Evolutionary conservation across 2,888 invertebrate species (phyloP), one percentile per base, ranked within the genome.

Genomic region (Volucella bombylans): DNA sequence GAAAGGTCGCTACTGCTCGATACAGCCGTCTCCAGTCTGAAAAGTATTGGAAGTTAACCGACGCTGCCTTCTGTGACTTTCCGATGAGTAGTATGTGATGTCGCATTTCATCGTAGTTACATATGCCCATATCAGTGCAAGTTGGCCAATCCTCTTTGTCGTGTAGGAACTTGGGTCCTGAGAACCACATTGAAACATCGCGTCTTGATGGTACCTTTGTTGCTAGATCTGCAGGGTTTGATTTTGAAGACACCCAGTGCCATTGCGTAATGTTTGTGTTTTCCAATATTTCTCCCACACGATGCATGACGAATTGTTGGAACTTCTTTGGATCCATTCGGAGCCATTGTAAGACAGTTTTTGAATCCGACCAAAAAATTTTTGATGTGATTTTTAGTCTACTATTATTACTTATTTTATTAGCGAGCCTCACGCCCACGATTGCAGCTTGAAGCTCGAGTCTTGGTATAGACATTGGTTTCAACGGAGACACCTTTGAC

Each of bases 281-380:
- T 23, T 62, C 72, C 18, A 72, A 39, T 12, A 86, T 86, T 47
- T 88, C 87, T 1, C 85, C 87, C 6, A 88, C 74, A 31, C 88
- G 57, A 55, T 78, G 77, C 8, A 87, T 77, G 18, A 87, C 87
- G 49, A 85, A 88, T 49, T 87, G 86, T 72, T 79, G 79, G 39
- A 87, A 83, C 49, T 82, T 86, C 72, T 87, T 79, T 4, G 81
- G 78, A n/a, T 87, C 86, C 15, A 86, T 86, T 55, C 71, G 57
- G 18, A 88, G 54, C 88, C 88, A 88, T 49, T 71, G 67, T 43
- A 88, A 38, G n/a, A 87, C 87, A 23, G 79, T 87, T 61, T 62
- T 85, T 11, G 88, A 88, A 57, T 88, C 88, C 2, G 87, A 77
- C 88, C 87, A 88, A 49, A 81, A 87, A 10, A 59, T n/a, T 1